Conservation (phyloP, 2,888 invertebrate genomes). For the Pseudeuparius sepicola region DNA sequence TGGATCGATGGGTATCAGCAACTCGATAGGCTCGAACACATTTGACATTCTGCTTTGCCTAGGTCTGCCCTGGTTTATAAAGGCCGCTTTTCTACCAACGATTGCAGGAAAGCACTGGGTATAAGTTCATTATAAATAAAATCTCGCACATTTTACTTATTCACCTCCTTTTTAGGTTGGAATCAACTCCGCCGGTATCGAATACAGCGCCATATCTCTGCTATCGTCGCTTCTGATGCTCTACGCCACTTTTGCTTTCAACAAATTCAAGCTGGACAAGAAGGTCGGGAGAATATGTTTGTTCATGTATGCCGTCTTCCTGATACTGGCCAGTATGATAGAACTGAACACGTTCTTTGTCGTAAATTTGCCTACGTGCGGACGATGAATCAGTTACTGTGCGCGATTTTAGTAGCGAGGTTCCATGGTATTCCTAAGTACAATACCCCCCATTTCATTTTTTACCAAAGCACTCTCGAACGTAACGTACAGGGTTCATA, state of each 20-base stretch:
- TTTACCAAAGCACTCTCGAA: no score
- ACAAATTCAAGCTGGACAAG: slow-evolving; percentile 78
- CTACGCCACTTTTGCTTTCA: slow-evolving; percentile 74
- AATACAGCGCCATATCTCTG: slow-evolving; percentile 83
- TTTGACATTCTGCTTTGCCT: slow-evolving; percentile 82
- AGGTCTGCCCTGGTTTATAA: slow-evolving; percentile 82
- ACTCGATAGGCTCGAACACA: slow-evolving; percentile 83
- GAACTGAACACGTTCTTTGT: slow-evolving; percentile 90
- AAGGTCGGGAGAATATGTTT: slow-evolving; percentile 77
- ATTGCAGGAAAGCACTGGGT: slow-evolving; percentile 70
- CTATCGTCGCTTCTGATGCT: slow-evolving; percentile 77
- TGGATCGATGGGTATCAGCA: slow-evolving; percentile 86
- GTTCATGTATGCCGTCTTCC: slow-evolving; percentile 78
- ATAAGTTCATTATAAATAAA: no score
- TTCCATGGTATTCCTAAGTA: not conserved
- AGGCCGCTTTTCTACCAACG: slow-evolving; percentile 72
- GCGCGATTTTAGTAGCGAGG: slow-evolving; percentile 6
- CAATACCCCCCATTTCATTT: no score
- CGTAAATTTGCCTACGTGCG: slow-evolving; percentile 81
- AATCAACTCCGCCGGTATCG: slow-evolving; percentile 83
- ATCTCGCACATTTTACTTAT: no score
- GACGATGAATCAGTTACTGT: slow-evolving; percentile 39
- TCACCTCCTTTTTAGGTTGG: slow-evolving; percentile 47
- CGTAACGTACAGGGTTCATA: no score
- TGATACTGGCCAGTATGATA: slow-evolving; percentile 79